Evolutionary conservation across 2,888 invertebrate species (phyloP).

Genomic region (Acanthoscelides obtectus): DNA sequence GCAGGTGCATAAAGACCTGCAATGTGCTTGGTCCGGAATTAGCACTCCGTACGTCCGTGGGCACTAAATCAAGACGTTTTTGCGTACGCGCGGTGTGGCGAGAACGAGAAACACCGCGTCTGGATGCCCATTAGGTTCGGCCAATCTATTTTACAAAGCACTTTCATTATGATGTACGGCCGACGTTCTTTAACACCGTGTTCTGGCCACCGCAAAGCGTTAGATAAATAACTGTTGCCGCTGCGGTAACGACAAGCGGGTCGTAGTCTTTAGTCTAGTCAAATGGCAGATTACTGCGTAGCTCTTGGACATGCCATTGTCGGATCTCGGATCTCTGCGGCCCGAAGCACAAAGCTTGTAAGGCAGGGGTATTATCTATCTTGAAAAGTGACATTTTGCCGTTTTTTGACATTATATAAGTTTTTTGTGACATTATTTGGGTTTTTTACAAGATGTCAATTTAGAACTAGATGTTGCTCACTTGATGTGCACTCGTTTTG

Average conservation of each 20-base stretch:
- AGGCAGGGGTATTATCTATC: too few relatives aligned
- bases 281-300: too few relatives aligned
- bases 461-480: too few relatives aligned
- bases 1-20: neutral
- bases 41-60: neutral
- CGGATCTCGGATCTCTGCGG: too few relatives aligned
- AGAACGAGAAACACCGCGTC: neutral
- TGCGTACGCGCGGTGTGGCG: neutral
- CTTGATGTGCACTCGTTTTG: too few relatives aligned
- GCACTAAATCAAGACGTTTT: conserved; percentile 1
- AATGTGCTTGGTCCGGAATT: neutral
- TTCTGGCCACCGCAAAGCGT: conserved; percentile 21
- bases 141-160: conserved; percentile 25
- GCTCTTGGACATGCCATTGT: too few relatives aligned
- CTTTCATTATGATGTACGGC: conserved; percentile 26
- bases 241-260: neutral
- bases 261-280: too few relatives aligned
- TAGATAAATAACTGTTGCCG: conserved; percentile 23
- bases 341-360: too few relatives aligned
- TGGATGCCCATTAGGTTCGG: conserved; percentile 22
- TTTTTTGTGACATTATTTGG: too few relatives aligned
- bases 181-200: conserved; percentile 23
- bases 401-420: too few relatives aligned
- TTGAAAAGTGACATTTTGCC: too few relatives aligned
- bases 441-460: too few relatives aligned